Evolutionary conservation across 2,888 invertebrate genomes (phyloP).

Genomic region (Hyppa rectilinea): DNA sequence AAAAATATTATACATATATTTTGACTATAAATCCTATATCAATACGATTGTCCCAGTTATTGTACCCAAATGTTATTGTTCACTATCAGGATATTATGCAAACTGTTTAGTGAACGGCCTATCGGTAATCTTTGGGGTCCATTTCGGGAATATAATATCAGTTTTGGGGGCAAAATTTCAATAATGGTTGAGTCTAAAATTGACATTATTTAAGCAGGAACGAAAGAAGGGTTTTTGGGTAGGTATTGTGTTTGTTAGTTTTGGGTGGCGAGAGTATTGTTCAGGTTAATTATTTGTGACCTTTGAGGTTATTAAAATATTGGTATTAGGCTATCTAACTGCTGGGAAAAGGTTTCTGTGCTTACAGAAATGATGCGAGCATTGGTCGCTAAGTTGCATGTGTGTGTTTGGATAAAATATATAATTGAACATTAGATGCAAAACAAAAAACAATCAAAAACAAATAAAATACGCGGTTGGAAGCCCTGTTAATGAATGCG

Average conservation of each 20-base stretch:
- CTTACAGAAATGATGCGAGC: too few relatives aligned
- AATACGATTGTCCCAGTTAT: constrained; percentile 37
- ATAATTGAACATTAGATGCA: too few relatives aligned
- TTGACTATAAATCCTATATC: constrained; percentile 8
- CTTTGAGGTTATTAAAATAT: constrained; percentile 13
- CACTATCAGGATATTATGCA: constrained; percentile 60
- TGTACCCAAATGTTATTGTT: constrained; percentile 53
- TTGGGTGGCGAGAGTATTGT: constrained; percentile 5
- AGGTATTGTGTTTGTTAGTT: background rate
- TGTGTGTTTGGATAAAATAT: too few relatives aligned
- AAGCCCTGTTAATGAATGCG: too few relatives aligned
- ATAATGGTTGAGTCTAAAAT: constrained; percentile 46
- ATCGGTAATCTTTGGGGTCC: constrained; percentile 63
- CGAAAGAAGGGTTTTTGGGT: constrained; percentile 5
- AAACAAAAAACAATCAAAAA: too few relatives aligned
- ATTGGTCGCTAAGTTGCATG: too few relatives aligned
- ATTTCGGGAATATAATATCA: constrained; percentile 60
- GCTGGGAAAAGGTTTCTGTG: background rate
- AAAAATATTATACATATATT: too few relatives aligned
- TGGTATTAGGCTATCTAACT: background rate
- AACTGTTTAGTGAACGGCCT: constrained; percentile 56
- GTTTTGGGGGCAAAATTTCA: constrained; percentile 55
- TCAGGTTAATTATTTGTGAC: background rate
- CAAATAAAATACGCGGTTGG: too few relatives aligned
- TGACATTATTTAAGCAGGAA: constrained; percentile 33